phyloP scores from a whole-genome alignment of 2,888 invertebrate species.

The Callinectes sapidus region DNA sequence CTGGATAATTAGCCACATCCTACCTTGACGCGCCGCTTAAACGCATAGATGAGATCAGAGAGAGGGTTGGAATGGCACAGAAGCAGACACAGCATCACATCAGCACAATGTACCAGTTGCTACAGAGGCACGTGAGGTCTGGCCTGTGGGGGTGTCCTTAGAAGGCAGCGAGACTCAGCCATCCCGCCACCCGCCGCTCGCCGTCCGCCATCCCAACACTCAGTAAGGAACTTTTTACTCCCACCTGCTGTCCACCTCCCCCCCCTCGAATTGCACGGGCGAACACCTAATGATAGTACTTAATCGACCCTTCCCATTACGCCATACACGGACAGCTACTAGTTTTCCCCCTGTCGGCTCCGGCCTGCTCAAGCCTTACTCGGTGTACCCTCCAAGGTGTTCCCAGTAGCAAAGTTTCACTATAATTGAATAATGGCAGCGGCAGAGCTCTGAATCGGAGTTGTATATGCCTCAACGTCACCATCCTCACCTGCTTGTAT shows the following conservation, averaged over 20 bases:
- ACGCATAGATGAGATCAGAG: background rate
- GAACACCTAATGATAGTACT: constrained; percentile 58
- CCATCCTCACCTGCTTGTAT: background rate
- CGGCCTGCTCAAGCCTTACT: background rate
- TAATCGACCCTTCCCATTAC: constrained; percentile 55
- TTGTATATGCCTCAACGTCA: constrained; percentile 38
- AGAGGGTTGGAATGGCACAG: background rate
- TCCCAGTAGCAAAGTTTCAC: constrained; percentile 48
- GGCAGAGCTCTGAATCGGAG: constrained; percentile 33
- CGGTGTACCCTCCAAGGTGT: constrained; percentile 30
- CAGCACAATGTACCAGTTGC: background rate
- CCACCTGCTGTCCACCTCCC: constrained; percentile 12
- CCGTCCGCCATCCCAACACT: constrained; percentile 11
- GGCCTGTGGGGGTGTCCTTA: background rate
- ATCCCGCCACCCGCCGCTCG: background rate
- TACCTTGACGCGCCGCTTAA: constrained; percentile 33
- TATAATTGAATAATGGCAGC: constrained; percentile 59
- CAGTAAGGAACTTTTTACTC: background rate
- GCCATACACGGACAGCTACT: constrained; percentile 39
- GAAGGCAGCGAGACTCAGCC: background rate
- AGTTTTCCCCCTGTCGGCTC: background rate
- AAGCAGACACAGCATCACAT: background rate
- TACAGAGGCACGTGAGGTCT: background rate
- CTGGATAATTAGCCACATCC: constrained; percentile 64
- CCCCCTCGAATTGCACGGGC: constrained; percentile 40